Evolutionary conservation across 2,797 vertebrate genomes (phyloP).

Genomic region (Kryptopterus vitreolus): DNA sequence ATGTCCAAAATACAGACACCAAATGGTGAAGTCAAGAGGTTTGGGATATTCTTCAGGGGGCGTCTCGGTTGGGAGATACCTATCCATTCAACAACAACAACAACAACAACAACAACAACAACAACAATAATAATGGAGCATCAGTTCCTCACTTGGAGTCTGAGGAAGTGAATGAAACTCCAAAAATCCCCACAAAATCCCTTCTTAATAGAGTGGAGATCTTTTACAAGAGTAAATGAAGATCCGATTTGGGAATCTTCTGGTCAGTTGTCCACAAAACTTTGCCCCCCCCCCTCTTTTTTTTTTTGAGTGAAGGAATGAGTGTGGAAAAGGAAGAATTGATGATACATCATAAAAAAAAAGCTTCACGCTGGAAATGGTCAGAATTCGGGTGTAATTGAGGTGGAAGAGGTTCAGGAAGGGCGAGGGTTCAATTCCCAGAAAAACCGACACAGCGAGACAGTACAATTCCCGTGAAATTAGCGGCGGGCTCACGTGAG

Average conservation of each 20-base stretch:
- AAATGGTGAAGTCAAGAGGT: neutral
- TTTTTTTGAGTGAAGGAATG: neutral
- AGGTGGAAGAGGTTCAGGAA: neutral
- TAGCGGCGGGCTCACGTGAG: neutral
- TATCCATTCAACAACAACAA: too few species aligned
- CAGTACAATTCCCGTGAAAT: neutral
- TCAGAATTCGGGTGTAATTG: neutral
- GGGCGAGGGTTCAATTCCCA: neutral
- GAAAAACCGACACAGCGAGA: neutral
- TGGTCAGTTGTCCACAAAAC: neutral
- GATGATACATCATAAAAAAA: neutral
- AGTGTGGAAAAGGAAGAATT: neutral
- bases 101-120: too few species aligned
- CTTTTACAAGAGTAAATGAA: too few species aligned
- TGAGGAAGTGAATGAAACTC: too few species aligned
- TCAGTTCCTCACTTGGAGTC: too few species aligned
- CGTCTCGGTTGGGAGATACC: neutral
- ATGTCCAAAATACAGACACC: constrained; percentile 33
- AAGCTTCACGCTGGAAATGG: neutral
- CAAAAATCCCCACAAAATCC: too few species aligned
- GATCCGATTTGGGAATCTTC: too few species aligned
- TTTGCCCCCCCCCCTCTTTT: too few species aligned
- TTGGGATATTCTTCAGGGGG: constrained; percentile 17
- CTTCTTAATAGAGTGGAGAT: too few species aligned
- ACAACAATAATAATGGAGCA: too few species aligned